phyloP scores from a whole-genome alignment of 1,140 invertebrate species.

The Hirudo medicinalis region DNA sequence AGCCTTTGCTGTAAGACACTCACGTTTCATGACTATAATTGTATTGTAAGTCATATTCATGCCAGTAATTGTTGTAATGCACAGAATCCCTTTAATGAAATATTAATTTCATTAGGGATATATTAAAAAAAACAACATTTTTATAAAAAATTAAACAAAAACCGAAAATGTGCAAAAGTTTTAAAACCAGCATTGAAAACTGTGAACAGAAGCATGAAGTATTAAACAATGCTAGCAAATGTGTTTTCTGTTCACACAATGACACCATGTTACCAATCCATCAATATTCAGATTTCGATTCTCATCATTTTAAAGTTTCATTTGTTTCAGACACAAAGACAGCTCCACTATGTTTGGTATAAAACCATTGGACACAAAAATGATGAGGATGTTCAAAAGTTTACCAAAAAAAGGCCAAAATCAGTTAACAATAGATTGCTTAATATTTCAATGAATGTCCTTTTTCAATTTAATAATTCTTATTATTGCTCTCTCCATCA shows the following conservation, averaged over 20 bases:
- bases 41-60: background rate
- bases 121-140: no score
- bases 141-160: no score
- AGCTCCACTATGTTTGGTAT: constrained; percentile 2
- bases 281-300: no score
- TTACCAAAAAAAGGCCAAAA: background rate
- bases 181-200: no score
- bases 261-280: background rate
- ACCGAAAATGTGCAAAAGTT: no score
- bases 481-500: background rate
- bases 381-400: constrained; percentile 6
- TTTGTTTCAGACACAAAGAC: constrained; percentile 1
- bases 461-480: background rate
- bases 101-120: no score
- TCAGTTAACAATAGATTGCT: background rate
- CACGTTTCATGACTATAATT: background rate
- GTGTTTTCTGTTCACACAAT: background rate
- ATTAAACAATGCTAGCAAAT: background rate
- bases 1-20: background rate
- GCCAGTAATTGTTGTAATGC: no score
- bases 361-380: background rate
- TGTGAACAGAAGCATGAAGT: no score
- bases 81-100: no score
- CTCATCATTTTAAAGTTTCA: background rate
- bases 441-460: background rate